A percentile compares a stretch with the other conserved stretches of the same genome.
These are phyloP conservation scores for Clamator glandarius DNA, from an alignment of 2,797 vertebrate species.

Conservation along the genomic window DNA sequence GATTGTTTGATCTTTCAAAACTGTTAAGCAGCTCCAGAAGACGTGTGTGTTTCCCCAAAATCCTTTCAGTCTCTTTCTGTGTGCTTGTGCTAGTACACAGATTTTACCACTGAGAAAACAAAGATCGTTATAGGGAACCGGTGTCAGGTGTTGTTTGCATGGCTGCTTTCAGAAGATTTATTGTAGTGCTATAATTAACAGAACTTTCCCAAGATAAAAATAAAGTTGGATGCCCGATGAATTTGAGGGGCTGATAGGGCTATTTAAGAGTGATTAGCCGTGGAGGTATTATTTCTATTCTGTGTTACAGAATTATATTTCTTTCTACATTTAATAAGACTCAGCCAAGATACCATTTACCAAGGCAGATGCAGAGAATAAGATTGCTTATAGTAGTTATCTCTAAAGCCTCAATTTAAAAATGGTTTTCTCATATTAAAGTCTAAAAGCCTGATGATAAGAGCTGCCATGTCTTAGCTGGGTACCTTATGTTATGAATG, in stretches of 20 bases:
- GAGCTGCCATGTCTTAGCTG: conserved; percentile 34
- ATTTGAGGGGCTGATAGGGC: neutral
- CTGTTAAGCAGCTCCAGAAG: neutral
- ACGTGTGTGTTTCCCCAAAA: neutral
- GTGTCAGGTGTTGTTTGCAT: neutral
- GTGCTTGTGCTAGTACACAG: neutral
- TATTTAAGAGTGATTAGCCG: conserved; percentile 42
- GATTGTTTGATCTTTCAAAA: neutral
- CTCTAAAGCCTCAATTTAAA: conserved; percentile 57
- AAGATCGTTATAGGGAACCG: neutral
- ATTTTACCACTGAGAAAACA: neutral
- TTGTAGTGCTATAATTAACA: conserved; percentile 31
- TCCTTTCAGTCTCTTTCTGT: neutral
- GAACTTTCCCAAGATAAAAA: conserved; percentile 36
- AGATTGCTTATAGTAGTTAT: conserved; percentile 53
- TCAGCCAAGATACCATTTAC: conserved; percentile 28
- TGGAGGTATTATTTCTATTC: conserved; percentile 20
- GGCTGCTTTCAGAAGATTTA: conserved; percentile 9
- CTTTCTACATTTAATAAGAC: conserved; percentile 54
- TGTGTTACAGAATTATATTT: conserved; percentile 4
- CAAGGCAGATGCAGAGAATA: conserved; percentile 22
- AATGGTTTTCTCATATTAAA: conserved; percentile 50
- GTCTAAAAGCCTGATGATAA: conserved; percentile 34
- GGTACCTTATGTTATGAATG: conserved; percentile 5
- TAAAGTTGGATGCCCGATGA: conserved; percentile 38